A percentile compares a stretch with the other conserved stretches of the same genome.
These are phyloP conservation scores for Rotaria sp. DNA, from an alignment of 2,888 invertebrate species.

Conservation along the genomic window DNA sequence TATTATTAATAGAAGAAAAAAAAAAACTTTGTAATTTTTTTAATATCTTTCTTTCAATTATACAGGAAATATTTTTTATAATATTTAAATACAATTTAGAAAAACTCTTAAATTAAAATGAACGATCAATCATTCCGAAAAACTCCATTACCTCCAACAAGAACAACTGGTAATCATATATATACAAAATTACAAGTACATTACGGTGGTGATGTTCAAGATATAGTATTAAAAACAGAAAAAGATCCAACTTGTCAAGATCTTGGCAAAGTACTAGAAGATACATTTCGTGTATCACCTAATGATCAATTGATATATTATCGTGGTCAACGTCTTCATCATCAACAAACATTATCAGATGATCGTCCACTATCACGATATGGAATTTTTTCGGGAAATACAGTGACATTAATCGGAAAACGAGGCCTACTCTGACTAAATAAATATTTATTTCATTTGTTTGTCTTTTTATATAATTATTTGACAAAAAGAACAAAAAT, in stretches of 20 bases:
- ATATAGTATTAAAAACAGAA: not conserved
- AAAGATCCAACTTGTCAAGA: not conserved
- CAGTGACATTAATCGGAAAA: not conserved
- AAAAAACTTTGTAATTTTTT: not conserved
- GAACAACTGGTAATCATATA: not conserved
- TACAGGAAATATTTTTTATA: not conserved
- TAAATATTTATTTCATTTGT: not conserved
- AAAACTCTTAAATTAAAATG: not conserved
- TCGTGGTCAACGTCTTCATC: slow-evolving; percentile 18
- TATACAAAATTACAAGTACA: slow-evolving; percentile 26
- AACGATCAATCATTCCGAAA: not conserved
- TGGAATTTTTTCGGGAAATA: not conserved
- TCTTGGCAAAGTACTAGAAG: not conserved
- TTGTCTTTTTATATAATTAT: not conserved
- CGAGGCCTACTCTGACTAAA: not conserved
- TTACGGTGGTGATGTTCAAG: slow-evolving; percentile 23
- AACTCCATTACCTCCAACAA: not conserved
- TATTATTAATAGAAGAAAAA: not conserved
- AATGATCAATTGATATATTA: not conserved
- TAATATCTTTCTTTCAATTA: too few species aligned
- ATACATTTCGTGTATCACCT: not conserved
- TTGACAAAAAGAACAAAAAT: not conserved
- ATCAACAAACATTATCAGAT: not conserved
- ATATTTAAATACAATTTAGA: not conserved
- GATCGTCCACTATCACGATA: not conserved